Evolutionary conservation across 1,140 invertebrate species (phyloP).

Genomic region (Bombus difficillimus): DNA sequence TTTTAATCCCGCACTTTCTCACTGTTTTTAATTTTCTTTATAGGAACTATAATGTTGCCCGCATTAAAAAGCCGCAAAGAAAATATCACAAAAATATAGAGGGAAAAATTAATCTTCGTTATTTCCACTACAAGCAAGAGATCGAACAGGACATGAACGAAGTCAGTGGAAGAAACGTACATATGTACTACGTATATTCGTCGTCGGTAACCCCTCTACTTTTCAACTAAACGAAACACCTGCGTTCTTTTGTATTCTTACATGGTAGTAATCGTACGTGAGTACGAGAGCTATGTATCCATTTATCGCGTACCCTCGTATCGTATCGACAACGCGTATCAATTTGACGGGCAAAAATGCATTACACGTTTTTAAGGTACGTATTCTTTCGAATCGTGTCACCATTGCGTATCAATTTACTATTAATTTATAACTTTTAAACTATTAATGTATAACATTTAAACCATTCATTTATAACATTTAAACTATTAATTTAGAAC

Average conservation of each 20-base stretch:
- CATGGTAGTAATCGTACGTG: conserved; percentile 58
- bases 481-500: too few species aligned
- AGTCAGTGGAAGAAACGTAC: conserved; percentile 38
- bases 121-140: conserved; percentile 26
- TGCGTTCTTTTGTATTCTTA: conserved; percentile 61
- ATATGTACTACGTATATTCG: conserved; percentile 1
- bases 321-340: not conserved
- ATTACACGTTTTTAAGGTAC: too few species aligned
- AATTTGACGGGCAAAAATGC: too few species aligned
- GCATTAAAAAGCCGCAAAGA: not conserved
- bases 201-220: conserved; percentile 63
- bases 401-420: too few species aligned
- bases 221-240: conserved; percentile 46
- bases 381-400: too few species aligned
- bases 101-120: not conserved
- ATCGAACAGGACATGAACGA: conserved; percentile 64
- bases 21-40: not conserved
- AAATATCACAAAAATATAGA: not conserved
- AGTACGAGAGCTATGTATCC: conserved; percentile 58
- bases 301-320: not conserved
- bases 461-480: too few species aligned
- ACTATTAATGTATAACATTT: too few species aligned
- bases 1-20: not conserved
- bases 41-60: not conserved
- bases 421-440: too few species aligned